phyloP scores from a whole-genome alignment of 2,113 vertebrate genomes.

The Pitta sordida region DNA sequence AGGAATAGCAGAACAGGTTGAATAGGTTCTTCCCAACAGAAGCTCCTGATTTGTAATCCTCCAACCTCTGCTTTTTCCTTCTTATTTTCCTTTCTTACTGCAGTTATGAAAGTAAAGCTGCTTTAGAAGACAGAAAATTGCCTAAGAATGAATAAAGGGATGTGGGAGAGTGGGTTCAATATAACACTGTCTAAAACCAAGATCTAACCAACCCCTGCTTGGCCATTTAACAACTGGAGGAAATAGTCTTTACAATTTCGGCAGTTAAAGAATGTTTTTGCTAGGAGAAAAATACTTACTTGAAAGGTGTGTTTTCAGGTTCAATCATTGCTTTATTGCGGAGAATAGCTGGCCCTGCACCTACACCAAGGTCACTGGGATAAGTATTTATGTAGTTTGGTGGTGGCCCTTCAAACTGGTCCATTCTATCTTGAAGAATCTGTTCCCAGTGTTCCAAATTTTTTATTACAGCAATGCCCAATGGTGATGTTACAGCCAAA shows the following conservation, averaged over 20 bases:
- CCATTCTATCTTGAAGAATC: slow-evolving; percentile 89
- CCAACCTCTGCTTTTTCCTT: neutral
- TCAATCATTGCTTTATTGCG: slow-evolving; percentile 97
- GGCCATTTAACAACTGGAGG: neutral
- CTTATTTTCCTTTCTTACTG: neutral
- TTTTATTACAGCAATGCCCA: slow-evolving; percentile 90
- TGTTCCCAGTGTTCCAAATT: slow-evolving; percentile 96
- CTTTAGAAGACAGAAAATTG: neutral
- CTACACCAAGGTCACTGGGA: slow-evolving; percentile 81
- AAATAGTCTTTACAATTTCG: neutral
- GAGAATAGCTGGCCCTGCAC: slow-evolving; percentile 87
- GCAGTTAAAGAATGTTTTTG: neutral
- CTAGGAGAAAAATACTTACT: slow-evolving; percentile 71
- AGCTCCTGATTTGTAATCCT: neutral
- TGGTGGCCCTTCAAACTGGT: slow-evolving; percentile 92
- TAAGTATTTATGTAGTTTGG: slow-evolving; percentile 94
- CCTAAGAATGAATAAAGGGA: neutral
- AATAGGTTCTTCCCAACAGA: neutral
- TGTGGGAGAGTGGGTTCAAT: neutral
- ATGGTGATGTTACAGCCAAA: slow-evolving; percentile 89
- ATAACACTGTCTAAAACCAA: neutral
- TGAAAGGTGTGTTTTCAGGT: slow-evolving; percentile 97
- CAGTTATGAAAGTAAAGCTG: neutral
- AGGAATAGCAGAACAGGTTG: neutral
- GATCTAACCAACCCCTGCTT: neutral